Evolutionary conservation across 2,797 vertebrate genomes (phyloP), one percentile per base, ranked within the genome.

Genomic region (Poeciliopsis infans): DNA sequence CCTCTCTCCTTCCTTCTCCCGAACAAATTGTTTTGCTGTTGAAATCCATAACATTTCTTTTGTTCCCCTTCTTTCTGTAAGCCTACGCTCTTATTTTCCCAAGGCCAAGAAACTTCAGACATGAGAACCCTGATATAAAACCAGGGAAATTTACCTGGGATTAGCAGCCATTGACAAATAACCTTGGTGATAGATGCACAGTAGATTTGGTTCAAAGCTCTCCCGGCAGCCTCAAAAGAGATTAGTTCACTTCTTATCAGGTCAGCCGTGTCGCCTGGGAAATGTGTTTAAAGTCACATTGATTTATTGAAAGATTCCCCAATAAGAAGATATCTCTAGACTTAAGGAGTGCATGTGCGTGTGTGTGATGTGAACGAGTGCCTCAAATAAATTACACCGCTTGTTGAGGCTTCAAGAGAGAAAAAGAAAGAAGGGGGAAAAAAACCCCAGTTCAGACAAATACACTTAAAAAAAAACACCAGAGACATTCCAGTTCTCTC

Each of bases 251-350:
- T 96, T 95, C 95, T 96, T 96, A 96, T 96, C 96, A 94, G 96
- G 95, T 96, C 96, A 96, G 95, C 92, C 88, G 88, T 93, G 95
- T 96, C 95, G 93, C 94, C 87, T 91, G 95, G 95, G 96, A 96
- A 96, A 96, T 96, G 95, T 95, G 95, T 96, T 96, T 96, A 96
- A 96, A 96, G 95, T 96, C 95, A 95, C 96, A 96, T 96, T 96
- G 96, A 96, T 96, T 96, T 96, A 96, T 96, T 96, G 95, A 96
- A 96, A 96, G 95, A 95, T 96, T 96, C 95, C 95, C 95, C 95
- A 96, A 96, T 96, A 96, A 95, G 94, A 93, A 95, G 95, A 95
- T 94, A 93, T 94, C 93, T 94, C 94, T 94, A 83, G 91, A 94
- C 93, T 94, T 93, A 93, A 91, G 87, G 86, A 92, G 92, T 87